Conservation (phyloP, 2,113 vertebrate genomes). For the Sprattus sprattus region DNA sequence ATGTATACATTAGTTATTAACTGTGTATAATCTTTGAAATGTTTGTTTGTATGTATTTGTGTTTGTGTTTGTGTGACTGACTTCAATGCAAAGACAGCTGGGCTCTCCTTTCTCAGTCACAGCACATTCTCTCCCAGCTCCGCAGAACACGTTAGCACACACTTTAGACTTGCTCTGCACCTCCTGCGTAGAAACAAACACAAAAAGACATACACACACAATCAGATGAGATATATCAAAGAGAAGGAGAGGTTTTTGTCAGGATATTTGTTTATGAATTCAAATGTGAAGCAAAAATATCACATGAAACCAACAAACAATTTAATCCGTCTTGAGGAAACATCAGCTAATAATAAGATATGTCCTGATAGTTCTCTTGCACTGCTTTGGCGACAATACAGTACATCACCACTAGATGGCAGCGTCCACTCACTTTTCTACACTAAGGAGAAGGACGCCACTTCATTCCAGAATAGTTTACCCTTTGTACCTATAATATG, state of each 20-base stretch:
- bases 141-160: conserved; percentile 98
- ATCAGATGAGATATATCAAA: too few species aligned
- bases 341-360: neutral
- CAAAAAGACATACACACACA: neutral
- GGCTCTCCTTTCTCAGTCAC: conserved; percentile 95
- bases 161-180: conserved; percentile 94
- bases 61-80: conserved; percentile 54
- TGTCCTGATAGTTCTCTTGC: neutral
- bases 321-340: neutral
- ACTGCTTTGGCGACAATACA: neutral
- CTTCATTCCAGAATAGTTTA: neutral
- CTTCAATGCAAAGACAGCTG: conserved; percentile 96
- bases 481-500: neutral
- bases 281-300: too few species aligned
- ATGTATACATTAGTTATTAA: neutral
- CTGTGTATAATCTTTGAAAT: neutral
- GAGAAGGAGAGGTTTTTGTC: too few species aligned
- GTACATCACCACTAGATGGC: neutral
- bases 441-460: neutral
- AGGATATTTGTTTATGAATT: too few species aligned
- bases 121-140: conserved; percentile 92
- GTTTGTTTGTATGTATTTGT: neutral
- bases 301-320: neutral
- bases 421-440: neutral
- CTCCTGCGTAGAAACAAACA: conserved; percentile 75